Conservation (phyloP, 2,113 vertebrate genomes). For the Panthera tigris region DNA sequence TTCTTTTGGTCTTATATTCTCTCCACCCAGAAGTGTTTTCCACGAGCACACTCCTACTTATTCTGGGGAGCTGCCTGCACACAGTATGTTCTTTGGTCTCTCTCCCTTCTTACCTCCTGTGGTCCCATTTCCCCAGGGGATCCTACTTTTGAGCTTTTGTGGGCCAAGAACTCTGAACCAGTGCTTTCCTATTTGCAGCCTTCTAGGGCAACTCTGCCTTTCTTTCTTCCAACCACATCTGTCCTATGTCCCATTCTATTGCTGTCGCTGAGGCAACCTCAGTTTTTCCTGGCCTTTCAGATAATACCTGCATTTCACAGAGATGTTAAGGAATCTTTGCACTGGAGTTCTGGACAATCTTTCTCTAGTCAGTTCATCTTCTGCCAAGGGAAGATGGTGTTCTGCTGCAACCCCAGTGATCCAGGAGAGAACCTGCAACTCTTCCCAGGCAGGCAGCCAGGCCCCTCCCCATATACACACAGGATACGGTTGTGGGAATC, state of each 20-base stretch:
- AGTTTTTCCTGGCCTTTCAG: neutral
- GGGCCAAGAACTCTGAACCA: neutral
- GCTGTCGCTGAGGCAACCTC: neutral
- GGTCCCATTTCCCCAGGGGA: neutral
- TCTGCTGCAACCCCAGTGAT: neutral
- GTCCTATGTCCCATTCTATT: neutral
- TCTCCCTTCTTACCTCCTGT: neutral
- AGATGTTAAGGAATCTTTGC: neutral
- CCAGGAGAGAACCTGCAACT: neutral
- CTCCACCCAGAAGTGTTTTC: neutral
- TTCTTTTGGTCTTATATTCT: neutral
- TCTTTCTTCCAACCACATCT: slow-evolving; percentile 8
- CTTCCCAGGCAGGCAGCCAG: neutral
- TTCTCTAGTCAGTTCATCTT: neutral
- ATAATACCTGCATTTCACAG: neutral
- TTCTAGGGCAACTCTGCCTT: slow-evolving; percentile 40
- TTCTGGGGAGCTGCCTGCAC: neutral
- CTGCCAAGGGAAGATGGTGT: neutral
- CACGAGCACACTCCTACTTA: neutral
- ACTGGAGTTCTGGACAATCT: neutral
- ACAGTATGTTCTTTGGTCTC: neutral
- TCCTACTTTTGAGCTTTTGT: neutral
- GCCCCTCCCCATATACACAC: fast-evolving
- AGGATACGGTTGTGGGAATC: neutral
- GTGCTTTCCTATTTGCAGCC: neutral